Conservation (phyloP, 2,797 vertebrate genomes). For the Gadopsis bispinosus region DNA sequence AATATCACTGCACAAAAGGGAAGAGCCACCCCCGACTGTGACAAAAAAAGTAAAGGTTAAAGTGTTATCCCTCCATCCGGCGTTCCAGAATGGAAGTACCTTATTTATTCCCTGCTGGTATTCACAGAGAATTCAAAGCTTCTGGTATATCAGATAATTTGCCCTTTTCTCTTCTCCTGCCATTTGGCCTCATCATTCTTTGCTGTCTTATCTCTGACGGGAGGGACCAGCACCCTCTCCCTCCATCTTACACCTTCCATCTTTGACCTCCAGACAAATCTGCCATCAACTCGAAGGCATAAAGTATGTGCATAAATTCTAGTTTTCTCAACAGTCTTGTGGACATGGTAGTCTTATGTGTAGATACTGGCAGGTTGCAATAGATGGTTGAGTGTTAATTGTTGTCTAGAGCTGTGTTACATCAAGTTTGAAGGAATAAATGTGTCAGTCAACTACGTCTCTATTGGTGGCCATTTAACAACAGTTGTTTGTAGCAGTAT, state of each 20-base stretch:
- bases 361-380: neutral
- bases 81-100: slow-evolving; percentile 60
- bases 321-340: slow-evolving; percentile 18
- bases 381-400: neutral
- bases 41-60: slow-evolving; percentile 73
- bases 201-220: slow-evolving; percentile 78
- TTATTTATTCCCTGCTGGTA: slow-evolving; percentile 76
- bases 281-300: slow-evolving; percentile 40
- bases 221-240: slow-evolving; percentile 40
- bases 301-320: slow-evolving; percentile 26
- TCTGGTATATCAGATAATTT: slow-evolving; percentile 79
- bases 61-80: slow-evolving; percentile 59
- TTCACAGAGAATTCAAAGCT: slow-evolving; percentile 76
- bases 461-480: neutral
- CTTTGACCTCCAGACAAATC: slow-evolving; percentile 71
- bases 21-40: slow-evolving; percentile 51
- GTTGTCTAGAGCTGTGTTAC: neutral
- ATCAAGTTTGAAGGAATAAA: neutral
- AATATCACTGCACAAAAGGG: slow-evolving; percentile 61
- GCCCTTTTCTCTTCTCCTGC: slow-evolving; percentile 63
- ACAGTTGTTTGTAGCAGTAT: too few relatives aligned
- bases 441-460: neutral
- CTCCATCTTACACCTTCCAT: slow-evolving; percentile 54
- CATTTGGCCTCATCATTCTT: slow-evolving; percentile 79
- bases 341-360: neutral